Conservation (phyloP, 2,797 vertebrate species). For the Mus caroli region DNA sequence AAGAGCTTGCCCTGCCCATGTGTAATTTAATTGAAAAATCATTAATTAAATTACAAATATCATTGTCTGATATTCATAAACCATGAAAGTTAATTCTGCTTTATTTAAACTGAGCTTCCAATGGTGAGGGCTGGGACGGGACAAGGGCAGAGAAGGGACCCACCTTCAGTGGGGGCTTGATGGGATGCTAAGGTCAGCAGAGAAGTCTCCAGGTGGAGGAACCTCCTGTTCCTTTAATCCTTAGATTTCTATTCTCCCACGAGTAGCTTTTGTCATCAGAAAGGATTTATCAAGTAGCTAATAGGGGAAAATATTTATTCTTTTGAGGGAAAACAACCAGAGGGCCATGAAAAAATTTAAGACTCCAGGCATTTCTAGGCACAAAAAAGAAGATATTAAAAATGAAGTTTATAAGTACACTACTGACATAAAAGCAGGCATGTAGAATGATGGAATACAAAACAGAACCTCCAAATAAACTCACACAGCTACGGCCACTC, state of each 20-base stretch:
- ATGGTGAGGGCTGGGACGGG: background rate
- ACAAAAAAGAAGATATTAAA: background rate
- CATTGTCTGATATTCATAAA: background rate
- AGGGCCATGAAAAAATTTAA: conserved; percentile 30
- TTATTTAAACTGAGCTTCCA: background rate
- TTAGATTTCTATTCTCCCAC: background rate
- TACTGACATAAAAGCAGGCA: background rate
- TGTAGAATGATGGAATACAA: background rate
- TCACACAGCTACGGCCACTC: background rate
- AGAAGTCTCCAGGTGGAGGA: background rate
- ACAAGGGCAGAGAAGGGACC: background rate
- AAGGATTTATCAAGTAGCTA: conserved; percentile 7
- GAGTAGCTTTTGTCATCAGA: background rate
- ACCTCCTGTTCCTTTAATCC: background rate
- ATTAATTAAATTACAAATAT: conserved; percentile 1
- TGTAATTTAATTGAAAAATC: background rate
- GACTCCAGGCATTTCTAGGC: conserved; percentile 32
- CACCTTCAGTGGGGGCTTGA: background rate
- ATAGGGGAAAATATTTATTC: background rate
- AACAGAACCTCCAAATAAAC: background rate
- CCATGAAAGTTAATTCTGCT: background rate
- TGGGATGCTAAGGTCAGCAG: background rate
- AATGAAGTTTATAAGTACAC: background rate
- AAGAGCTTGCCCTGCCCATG: background rate
- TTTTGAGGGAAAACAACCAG: background rate